Conservation (phyloP, 2,888 invertebrate genomes). For the Epiblema foenella region DNA sequence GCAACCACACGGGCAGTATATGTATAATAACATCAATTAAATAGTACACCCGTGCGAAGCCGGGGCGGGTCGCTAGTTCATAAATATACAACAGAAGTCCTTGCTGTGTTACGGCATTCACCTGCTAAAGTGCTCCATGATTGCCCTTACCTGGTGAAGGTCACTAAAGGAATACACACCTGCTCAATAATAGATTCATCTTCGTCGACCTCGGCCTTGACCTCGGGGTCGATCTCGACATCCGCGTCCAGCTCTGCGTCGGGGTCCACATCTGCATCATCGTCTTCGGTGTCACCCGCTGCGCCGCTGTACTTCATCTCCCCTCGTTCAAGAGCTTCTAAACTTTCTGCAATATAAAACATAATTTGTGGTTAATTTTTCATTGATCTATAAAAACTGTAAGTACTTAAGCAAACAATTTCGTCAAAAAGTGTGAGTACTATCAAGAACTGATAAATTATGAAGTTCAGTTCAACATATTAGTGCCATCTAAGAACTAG, state of each 20-base stretch:
- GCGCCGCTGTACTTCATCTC: constrained; percentile 93
- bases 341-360: constrained; percentile 84
- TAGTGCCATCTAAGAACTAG: background rate
- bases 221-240: constrained; percentile 82
- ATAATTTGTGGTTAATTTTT: constrained; percentile 20
- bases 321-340: constrained; percentile 93
- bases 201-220: constrained; percentile 85
- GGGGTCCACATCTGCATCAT: constrained; percentile 76
- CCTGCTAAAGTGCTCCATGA: background rate
- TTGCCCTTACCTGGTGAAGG: background rate
- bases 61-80: too few species aligned
- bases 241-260: constrained; percentile 84
- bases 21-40: too few species aligned
- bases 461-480: too few species aligned
- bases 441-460: background rate
- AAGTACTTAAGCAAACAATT: too few species aligned
- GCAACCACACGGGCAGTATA: too few species aligned
- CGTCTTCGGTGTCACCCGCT: constrained; percentile 88
- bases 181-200: constrained; percentile 80
- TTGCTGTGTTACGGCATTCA: too few species aligned
- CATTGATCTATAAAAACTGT: background rate
- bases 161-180: constrained; percentile 49
- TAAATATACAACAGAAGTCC: too few species aligned
- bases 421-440: background rate
- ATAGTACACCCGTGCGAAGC: too few species aligned